Evolutionary conservation across 1,140 invertebrate species (phyloP).

Genomic region (Ceratosolen solmsi): DNA sequence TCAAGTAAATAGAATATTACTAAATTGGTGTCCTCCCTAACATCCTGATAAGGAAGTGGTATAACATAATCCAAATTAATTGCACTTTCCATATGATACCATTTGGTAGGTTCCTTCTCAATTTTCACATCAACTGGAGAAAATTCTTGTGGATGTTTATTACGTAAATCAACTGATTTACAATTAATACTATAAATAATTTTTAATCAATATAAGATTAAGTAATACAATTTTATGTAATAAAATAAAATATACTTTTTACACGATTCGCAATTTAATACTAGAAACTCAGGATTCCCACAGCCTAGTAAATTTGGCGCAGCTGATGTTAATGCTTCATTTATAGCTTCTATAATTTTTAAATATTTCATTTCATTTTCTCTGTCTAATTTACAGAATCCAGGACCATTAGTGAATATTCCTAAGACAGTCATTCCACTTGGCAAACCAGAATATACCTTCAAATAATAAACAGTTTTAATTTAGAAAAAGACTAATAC

Average conservation of each 20-base stretch:
- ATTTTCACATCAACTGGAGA: conserved; percentile 81
- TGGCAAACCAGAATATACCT: conserved; percentile 86
- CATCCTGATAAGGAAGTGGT: no score
- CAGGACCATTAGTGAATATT: conserved; percentile 76
- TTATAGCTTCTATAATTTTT: conserved; percentile 75
- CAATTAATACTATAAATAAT: conserved; percentile 63
- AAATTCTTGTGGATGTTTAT: no score
- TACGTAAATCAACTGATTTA: conserved; percentile 64
- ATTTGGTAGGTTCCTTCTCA: conserved; percentile 76
- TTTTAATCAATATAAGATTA: conserved; percentile 61
- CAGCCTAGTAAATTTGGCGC: conserved; percentile 77
- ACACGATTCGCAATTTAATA: conserved; percentile 73
- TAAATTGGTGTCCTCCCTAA: no score
- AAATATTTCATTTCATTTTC: no score
- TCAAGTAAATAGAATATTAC: no score
- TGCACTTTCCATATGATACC: conserved; percentile 83
- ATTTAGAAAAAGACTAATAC: conserved; percentile 34
- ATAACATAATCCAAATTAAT: no score
- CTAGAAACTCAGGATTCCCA: conserved; percentile 70
- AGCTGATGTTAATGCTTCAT: conserved; percentile 75
- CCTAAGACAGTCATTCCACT: conserved; percentile 86
- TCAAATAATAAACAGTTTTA: conserved; percentile 39
- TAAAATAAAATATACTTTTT: conserved; percentile 66
- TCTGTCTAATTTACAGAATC: no score
- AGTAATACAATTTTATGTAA: not conserved